phyloP scores from a whole-genome alignment of 2,888 invertebrate species.

The Nematopogon swammerdamellus region DNA sequence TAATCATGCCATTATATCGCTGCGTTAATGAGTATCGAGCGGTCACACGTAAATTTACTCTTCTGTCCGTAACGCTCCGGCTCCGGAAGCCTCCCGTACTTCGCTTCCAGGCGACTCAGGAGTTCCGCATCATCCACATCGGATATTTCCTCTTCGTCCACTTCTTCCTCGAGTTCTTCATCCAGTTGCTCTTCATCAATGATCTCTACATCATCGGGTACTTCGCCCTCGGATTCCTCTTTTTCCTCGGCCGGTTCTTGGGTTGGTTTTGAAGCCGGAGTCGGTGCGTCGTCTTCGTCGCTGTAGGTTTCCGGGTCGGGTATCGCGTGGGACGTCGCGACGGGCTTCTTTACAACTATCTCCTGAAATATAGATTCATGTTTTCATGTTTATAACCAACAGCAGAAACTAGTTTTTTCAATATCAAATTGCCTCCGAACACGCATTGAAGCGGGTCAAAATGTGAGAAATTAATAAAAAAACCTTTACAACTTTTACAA shows the following conservation, averaged over 20 bases:
- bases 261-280: neutral
- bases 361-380: neutral
- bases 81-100: constrained; percentile 67
- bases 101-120: constrained; percentile 66
- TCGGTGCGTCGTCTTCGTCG: constrained; percentile 22
- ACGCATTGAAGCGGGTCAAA: too few relatives aligned
- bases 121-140: constrained; percentile 70
- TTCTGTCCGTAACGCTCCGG: constrained; percentile 42
- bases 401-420: too few relatives aligned
- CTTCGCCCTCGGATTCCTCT: constrained; percentile 26
- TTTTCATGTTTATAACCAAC: too few relatives aligned
- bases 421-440: too few relatives aligned
- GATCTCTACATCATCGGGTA: constrained; percentile 35
- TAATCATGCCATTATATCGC: too few relatives aligned
- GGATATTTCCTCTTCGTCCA: constrained; percentile 52
- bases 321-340: constrained; percentile 13
- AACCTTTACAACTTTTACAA: too few relatives aligned
- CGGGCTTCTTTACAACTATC: neutral
- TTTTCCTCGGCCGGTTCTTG: constrained; percentile 15
- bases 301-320: constrained; percentile 33
- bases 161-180: constrained; percentile 44
- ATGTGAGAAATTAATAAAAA: too few relatives aligned
- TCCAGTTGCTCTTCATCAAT: constrained; percentile 37
- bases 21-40: too few relatives aligned
- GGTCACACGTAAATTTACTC: too few relatives aligned